A percentile compares a stretch with the other conserved stretches of the same genome.
These are phyloP conservation scores for Clarias gariepinus DNA, from an alignment of 2,113 vertebrate species.

Conservation along the genomic window DNA sequence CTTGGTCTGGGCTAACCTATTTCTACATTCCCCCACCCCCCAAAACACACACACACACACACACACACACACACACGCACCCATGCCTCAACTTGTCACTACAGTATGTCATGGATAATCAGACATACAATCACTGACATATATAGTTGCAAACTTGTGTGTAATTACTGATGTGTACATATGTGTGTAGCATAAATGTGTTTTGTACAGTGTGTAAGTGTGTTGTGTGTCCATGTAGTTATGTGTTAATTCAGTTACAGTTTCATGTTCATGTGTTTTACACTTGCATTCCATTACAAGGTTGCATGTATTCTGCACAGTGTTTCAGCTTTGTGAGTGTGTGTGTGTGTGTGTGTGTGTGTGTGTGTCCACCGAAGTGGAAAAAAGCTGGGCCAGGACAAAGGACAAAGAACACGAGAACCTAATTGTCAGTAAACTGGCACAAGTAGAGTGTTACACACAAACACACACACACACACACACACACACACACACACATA, in stretches of 20 bases:
- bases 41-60: slow-evolving; percentile 29
- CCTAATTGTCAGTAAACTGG: slow-evolving; percentile 11
- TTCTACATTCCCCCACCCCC: slow-evolving; percentile 62
- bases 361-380: slow-evolving; percentile 7
- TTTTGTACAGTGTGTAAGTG: background rate
- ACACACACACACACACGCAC: slow-evolving; percentile 18
- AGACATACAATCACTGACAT: slow-evolving; percentile 7
- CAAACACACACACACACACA: slow-evolving; percentile 63
- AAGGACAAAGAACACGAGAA: slow-evolving; percentile 41
- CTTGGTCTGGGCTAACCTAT: slow-evolving; percentile 72
- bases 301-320: background rate
- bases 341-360: slow-evolving; percentile 23
- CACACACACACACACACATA: slow-evolving; percentile 56
- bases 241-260: background rate
- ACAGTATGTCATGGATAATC: slow-evolving; percentile 28
- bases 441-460: slow-evolving; percentile 49
- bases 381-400: slow-evolving; percentile 34
- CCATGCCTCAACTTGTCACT: background rate
- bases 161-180: background rate
- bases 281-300: slow-evolving; percentile 11
- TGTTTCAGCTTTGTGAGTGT: background rate
- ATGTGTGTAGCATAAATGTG: background rate
- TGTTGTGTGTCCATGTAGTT: background rate
- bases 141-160: background rate
- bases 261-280: background rate